Evolutionary conservation across 1,140 invertebrate species (phyloP), one percentile per base, ranked within the genome.

Genomic region (Euglossa dilemma): DNA sequence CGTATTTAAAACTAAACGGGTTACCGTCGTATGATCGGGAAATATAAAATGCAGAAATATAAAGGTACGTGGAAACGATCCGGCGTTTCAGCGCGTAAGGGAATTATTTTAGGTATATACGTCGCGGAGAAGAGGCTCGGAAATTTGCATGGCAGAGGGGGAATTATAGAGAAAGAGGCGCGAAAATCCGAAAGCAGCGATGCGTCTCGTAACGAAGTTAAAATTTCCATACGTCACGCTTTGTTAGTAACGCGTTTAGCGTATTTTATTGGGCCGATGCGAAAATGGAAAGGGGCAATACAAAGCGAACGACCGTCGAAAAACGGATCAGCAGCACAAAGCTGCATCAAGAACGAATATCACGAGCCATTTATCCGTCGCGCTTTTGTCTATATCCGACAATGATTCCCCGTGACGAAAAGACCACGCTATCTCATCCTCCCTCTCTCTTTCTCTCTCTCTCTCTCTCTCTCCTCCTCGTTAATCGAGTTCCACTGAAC

Each of bases 81-180:
- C 7, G 23, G 20, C 54, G 54, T 25, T 2, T 25, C 12, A 9
- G 16, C 8, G 23, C 14, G 28, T 4, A 20, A 8, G 16, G 25
- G 28, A 56, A 56, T 20, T 54, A 45, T 43, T 67, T 67, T 6
- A 67, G 23, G 18, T 25, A 8, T 18, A 23, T 43, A 43, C 14
- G 23, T 23, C 8, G 50, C 7, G 25, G 20, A n/a, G 12, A 45
- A 16, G 25, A 43, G 25, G 14, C 14, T 14, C 18, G n/a, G 71
- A 47, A 59, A 74, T 74, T 74, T 74, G 71, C 71, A 74, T 74
- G 20, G 71, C 8, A 45, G 36, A 74, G 71, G 71, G 23, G 71
- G 23, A 74, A 59, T 47, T 18, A 45, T 5, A n/a, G 5, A 11
- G 47, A 18, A n/a, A 25, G 12, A 43, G 54, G 54, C 9, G 12